Conservation (phyloP, 2,113 vertebrate species). For the Hucho hucho region DNA sequence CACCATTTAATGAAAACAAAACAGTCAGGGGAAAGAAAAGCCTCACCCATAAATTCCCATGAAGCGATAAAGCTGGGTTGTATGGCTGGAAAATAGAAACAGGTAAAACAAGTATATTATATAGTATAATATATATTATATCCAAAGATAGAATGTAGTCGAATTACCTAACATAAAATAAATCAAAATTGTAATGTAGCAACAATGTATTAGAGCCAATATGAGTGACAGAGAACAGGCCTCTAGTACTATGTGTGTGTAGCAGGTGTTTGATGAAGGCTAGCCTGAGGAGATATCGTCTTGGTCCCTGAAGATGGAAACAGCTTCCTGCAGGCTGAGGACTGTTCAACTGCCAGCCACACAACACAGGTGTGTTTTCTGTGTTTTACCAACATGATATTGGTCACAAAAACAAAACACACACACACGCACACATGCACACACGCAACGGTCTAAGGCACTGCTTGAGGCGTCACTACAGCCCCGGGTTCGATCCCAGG, state of each 20-base stretch:
- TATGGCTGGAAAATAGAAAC: constrained; percentile 75
- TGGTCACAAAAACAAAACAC: too few species aligned
- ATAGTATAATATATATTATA: not conserved
- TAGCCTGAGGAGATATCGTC: constrained; percentile 71
- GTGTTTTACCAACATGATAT: too few species aligned
- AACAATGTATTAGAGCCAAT: not conserved
- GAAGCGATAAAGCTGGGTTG: constrained; percentile 66
- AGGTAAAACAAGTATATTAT: not conserved
- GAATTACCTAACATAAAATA: too few species aligned
- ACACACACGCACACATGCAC: constrained; percentile 46
- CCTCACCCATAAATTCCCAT: constrained; percentile 76
- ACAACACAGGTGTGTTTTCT: constrained; percentile 15
- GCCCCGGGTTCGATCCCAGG: too few species aligned
- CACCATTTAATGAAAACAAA: not conserved
- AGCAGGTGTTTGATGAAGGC: constrained; percentile 73
- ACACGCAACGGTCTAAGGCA: not conserved
- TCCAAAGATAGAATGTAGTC: not conserved
- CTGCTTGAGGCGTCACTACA: too few species aligned
- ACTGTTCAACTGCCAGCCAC: constrained; percentile 67
- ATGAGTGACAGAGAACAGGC: constrained; percentile 45
- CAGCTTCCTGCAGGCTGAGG: constrained; percentile 64
- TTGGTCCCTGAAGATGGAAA: constrained; percentile 71
- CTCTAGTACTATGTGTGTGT: constrained; percentile 67
- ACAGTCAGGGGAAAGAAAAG: not conserved
- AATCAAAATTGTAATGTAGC: not conserved